A percentile compares a stretch with the other conserved stretches of the same genome.
phyloP scores from a whole-genome alignment of 2,888 invertebrate species.

The Parnassius orleans region DNA sequence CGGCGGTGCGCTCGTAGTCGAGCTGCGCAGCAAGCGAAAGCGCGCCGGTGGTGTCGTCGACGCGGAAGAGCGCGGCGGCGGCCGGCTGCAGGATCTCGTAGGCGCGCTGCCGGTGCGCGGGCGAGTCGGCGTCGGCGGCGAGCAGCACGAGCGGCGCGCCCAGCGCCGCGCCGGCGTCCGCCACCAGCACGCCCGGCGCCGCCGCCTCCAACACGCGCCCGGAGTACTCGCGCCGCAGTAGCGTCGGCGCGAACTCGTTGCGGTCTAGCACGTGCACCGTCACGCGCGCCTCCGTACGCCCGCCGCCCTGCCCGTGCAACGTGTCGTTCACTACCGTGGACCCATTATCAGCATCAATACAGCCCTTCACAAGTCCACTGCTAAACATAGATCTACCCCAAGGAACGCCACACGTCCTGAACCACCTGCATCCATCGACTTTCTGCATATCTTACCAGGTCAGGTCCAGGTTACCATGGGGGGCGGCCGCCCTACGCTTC shows the following conservation, averaged over 20 bases:
- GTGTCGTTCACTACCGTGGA: too few species aligned
- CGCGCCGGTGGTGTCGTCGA: constrained; percentile 94
- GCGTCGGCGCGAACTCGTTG: constrained; percentile 91
- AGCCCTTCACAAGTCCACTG: background rate
- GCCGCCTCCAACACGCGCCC: constrained; percentile 90
- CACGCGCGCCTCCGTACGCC: constrained; percentile 85
- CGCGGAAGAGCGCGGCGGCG: constrained; percentile 89
- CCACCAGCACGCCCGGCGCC: constrained; percentile 86
- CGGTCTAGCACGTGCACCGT: constrained; percentile 92
- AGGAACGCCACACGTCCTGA: too few species aligned
- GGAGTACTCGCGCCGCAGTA: constrained; percentile 83
- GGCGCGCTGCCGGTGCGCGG: constrained; percentile 90
- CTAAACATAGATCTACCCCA: background rate
- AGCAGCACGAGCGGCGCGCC: constrained; percentile 88
- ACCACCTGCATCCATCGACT: too few species aligned
- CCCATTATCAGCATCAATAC: background rate
- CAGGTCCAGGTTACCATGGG: too few species aligned
- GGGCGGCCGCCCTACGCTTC: too few species aligned
- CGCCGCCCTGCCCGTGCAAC: constrained; percentile 66
- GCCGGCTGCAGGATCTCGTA: constrained; percentile 92
- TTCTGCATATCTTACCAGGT: too few species aligned
- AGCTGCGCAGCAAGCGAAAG: constrained; percentile 87
- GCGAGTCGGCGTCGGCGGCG: constrained; percentile 92
- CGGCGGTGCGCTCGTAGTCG: constrained; percentile 87
- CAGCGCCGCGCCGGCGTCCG: constrained; percentile 84